Evolutionary conservation across 2,113 vertebrate species (phyloP).

Genomic region (Sylvicapra grimmia): DNA sequence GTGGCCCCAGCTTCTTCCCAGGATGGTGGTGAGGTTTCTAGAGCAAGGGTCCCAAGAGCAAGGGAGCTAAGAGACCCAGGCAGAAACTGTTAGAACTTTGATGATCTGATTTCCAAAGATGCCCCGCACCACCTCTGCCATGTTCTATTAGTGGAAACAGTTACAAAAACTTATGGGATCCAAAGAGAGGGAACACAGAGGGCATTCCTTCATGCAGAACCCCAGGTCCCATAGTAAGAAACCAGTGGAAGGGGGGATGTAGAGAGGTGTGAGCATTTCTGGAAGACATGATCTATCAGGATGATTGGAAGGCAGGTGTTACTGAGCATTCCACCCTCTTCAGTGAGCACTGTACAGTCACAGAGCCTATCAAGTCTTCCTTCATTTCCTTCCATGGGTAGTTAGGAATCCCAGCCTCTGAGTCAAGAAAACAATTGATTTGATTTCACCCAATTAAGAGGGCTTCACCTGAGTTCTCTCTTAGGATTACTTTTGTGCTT

Average conservation of each 20-base stretch:
- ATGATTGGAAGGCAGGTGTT: not conserved
- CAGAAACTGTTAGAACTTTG: not conserved
- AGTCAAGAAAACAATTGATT: not conserved
- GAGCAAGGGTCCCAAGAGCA: not conserved
- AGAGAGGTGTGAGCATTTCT: not conserved
- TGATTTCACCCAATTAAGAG: not conserved
- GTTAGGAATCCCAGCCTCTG: not conserved
- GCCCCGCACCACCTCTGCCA: rapidly evolving
- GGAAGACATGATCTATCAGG: not conserved
- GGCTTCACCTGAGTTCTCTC: not conserved
- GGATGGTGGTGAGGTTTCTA: not conserved
- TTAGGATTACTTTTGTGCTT: not conserved
- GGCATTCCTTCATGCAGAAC: not conserved
- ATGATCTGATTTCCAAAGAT: not conserved
- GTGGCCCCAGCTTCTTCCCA: not conserved
- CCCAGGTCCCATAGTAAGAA: not conserved
- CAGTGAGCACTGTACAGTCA: rapidly evolving
- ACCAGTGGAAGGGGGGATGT: rapidly evolving
- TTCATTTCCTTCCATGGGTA: not conserved
- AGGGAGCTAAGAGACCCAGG: not conserved
- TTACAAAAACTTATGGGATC: not conserved
- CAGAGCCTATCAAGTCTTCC: rapidly evolving
- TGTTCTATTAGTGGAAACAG: not conserved
- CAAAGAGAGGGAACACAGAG: not conserved
- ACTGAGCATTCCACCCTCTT: not conserved